Percentiles rank a stretch among this genome's conserved stretches.
These are phyloP conservation scores for Sylvia borin DNA, from an alignment of 2,797 vertebrate species.

Conservation along the genomic window DNA sequence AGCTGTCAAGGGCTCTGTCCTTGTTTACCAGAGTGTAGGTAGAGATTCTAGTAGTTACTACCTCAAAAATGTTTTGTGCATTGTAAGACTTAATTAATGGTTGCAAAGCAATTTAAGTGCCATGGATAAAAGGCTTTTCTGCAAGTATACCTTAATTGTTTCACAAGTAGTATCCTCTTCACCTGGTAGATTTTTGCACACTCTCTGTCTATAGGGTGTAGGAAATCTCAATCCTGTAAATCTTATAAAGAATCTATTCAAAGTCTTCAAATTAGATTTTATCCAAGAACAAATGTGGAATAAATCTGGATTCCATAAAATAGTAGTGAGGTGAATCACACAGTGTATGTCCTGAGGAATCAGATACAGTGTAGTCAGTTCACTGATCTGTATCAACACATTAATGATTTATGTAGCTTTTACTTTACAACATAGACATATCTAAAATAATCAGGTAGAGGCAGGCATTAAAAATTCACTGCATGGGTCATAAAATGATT, in stretches of 20 bases:
- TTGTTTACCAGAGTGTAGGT: not conserved
- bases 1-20: not conserved
- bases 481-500: slow-evolving; percentile 81
- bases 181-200: not conserved
- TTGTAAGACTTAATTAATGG: not conserved
- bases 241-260: not conserved
- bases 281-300: slow-evolving; percentile 26
- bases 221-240: not conserved
- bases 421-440: slow-evolving; percentile 80
- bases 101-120: not conserved
- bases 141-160: not conserved
- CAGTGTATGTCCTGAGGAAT: slow-evolving; percentile 69
- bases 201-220: not conserved
- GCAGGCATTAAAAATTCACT: slow-evolving; percentile 80
- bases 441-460: slow-evolving; percentile 83
- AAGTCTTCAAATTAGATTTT: slow-evolving; percentile 7
- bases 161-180: not conserved
- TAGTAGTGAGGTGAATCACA: slow-evolving; percentile 55
- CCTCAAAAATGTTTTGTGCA: not conserved
- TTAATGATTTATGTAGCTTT: slow-evolving; percentile 82
- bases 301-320: slow-evolving; percentile 45
- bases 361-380: slow-evolving; percentile 70
- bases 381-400: slow-evolving; percentile 79
- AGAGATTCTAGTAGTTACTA: not conserved
- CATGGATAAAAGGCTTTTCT: not conserved